phyloP scores from a whole-genome alignment of 2,113 vertebrate genomes.

The Catharus fuscescens region DNA sequence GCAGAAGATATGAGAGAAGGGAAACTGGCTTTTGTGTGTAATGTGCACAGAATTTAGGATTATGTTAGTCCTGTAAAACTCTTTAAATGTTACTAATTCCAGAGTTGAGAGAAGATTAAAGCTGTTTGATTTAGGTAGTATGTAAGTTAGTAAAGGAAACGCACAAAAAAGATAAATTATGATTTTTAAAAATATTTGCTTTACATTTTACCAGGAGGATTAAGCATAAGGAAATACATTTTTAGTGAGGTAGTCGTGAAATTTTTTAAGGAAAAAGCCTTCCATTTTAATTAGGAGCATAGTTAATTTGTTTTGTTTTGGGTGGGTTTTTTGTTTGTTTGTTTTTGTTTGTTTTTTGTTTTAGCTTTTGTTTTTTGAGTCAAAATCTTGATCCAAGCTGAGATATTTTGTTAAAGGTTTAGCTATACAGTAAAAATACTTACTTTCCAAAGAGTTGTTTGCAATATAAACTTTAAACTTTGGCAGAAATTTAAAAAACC shows the following conservation, averaged over 20 bases:
- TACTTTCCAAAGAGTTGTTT: not conserved
- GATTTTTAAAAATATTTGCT: not conserved
- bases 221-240: not conserved
- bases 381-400: not conserved
- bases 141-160: not conserved
- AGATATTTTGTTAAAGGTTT: not conserved
- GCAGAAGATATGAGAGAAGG: not conserved
- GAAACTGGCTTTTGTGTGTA: not conserved
- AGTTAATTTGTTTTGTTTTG: not conserved
- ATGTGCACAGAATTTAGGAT: not conserved
- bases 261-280: not conserved
- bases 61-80: not conserved
- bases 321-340: no score
- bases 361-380: not conserved
- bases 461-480: not conserved
- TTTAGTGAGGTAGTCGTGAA: not conserved
- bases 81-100: not conserved
- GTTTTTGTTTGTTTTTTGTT: not conserved
- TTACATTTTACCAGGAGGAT: not conserved
- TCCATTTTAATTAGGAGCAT: not conserved
- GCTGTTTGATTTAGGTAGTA: not conserved
- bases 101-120: not conserved
- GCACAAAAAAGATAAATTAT: not conserved
- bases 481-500: not conserved
- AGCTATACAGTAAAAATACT: not conserved